Percentiles rank a stretch among this genome's conserved stretches.
Evolutionary conservation across 2,797 vertebrate species (phyloP).

Genomic region (Gadopsis bispinosus): DNA sequence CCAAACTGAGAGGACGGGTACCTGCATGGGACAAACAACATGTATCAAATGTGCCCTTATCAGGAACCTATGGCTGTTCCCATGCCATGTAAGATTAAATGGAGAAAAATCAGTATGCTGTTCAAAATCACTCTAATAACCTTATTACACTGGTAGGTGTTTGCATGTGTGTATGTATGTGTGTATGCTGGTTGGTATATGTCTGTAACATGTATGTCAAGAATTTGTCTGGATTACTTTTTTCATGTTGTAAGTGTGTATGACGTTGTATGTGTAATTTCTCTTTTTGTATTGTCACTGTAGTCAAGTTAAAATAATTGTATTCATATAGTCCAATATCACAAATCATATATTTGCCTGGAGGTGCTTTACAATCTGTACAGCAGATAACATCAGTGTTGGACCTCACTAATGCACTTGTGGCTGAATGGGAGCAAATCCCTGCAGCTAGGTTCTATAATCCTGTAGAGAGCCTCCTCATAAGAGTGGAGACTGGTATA

Average conservation of each 20-base stretch:
- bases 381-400: too few species aligned
- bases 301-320: neutral
- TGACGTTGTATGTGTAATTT: neutral
- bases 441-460: too few species aligned
- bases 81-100: too few species aligned
- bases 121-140: neutral
- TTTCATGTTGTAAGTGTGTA: neutral
- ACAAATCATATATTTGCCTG: neutral
- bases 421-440: neutral
- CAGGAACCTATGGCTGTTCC: too few species aligned
- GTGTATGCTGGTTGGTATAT: neutral
- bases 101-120: neutral
- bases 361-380: neutral
- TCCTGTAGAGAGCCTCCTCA: neutral
- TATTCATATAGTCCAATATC: neutral
- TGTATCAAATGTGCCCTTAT: neutral
- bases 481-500: neutral
- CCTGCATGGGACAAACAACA: conserved; percentile 79
- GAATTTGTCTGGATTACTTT: neutral
- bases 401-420: neutral
- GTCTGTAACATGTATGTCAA: too few species aligned
- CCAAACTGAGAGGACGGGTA: conserved; percentile 98
- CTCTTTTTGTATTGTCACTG: neutral
- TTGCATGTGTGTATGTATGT: neutral
- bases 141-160: too few species aligned